These are phyloP conservation scores for Pangasius sanitwongsei DNA, from an alignment of 2,797 vertebrate species.

Conservation along the genomic window DNA sequence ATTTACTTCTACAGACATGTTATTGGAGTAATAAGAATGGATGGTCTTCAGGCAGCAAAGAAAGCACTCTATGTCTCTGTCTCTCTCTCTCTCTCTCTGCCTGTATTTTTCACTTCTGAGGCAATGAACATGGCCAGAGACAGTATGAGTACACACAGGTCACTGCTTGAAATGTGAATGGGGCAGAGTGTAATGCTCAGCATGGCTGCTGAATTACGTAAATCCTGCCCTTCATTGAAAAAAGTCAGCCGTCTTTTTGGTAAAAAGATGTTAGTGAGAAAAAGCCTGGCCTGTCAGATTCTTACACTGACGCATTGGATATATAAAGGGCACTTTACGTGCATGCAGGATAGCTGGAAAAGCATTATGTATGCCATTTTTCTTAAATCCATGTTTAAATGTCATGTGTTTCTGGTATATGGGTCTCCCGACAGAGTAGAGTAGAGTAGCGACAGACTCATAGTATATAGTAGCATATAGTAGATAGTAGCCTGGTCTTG, in stretches of 20 bases:
- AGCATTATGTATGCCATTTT: background rate
- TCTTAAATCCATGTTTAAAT: background rate
- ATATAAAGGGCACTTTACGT: background rate
- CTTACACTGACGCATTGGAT: background rate
- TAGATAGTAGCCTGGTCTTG: background rate
- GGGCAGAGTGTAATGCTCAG: background rate
- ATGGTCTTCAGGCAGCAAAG: slow-evolving; percentile 40
- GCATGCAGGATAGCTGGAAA: background rate
- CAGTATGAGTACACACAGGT: background rate
- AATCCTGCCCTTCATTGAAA: background rate
- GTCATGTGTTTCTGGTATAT: too few relatives aligned
- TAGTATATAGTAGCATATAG: background rate
- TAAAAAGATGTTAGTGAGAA: background rate
- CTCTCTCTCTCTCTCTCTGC: background rate
- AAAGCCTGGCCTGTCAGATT: background rate
- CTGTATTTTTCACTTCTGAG: background rate
- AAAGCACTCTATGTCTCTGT: slow-evolving; percentile 7
- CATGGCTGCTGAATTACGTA: background rate
- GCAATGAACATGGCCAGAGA: background rate
- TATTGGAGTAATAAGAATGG: slow-evolving; percentile 36
- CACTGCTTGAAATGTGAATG: slow-evolving; percentile 7
- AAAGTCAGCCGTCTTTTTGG: background rate
- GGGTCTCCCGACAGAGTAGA: background rate
- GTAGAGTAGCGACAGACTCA: background rate
- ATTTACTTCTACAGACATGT: slow-evolving; percentile 17